Percentiles rank a stretch among this genome's conserved stretches.
Evolutionary conservation across 53 echinoderm and acorn worm genomes (phyloP).

Genomic region (Patiria pectinifera): DNA sequence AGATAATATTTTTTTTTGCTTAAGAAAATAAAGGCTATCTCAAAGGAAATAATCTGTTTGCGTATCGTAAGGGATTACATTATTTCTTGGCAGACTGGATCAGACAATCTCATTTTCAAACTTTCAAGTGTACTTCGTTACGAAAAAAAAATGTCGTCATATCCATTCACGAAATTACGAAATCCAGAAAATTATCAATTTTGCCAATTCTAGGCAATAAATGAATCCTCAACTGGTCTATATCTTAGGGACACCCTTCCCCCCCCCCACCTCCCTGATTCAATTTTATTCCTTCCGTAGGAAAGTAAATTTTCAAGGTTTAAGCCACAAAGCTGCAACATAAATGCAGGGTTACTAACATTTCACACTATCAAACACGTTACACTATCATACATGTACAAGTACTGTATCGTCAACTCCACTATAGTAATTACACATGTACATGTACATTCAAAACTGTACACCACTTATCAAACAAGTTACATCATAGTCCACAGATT

Average conservation of each 20-base stretch:
- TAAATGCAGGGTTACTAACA: background rate
- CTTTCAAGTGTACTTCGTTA: background rate
- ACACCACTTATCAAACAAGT: background rate
- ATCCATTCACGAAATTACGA: background rate
- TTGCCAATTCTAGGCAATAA: background rate
- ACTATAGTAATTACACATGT: background rate
- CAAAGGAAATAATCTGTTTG: background rate
- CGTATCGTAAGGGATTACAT: background rate
- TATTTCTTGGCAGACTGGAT: conserved; percentile 5
- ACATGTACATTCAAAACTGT: background rate
- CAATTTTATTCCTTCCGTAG: background rate
- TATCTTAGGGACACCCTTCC: background rate
- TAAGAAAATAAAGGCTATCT: conserved; percentile 49
- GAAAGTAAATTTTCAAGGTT: background rate
- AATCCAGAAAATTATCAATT: background rate
- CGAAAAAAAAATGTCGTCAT: conserved; percentile 37
- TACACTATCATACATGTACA: background rate
- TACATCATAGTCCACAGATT: background rate
- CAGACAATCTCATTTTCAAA: conserved; percentile 7
- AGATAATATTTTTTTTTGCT: background rate
- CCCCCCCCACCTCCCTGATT: too few relatives aligned
- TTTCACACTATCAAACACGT: background rate
- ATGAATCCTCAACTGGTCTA: background rate
- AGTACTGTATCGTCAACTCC: background rate
- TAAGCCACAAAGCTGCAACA: background rate